Evolutionary conservation across 2,888 invertebrate genomes (phyloP).

Genomic region (Phorcus lineatus): DNA sequence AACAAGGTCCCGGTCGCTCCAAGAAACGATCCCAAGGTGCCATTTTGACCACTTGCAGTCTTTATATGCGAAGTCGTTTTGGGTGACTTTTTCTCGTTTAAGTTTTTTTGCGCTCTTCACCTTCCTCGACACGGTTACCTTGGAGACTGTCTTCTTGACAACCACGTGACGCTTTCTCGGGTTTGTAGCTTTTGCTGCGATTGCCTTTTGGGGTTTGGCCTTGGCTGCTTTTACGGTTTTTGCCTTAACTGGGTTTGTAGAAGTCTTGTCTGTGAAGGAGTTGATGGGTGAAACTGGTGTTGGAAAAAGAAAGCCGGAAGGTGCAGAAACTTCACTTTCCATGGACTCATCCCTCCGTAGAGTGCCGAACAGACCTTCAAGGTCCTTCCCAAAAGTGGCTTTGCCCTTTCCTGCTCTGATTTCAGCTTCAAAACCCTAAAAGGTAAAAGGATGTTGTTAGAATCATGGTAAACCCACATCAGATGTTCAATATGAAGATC

Average conservation of each 20-base stretch:
- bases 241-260: background rate
- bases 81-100: constrained; percentile 50
- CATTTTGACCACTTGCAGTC: constrained; percentile 57
- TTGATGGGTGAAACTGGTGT: background rate
- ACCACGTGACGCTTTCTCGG: background rate
- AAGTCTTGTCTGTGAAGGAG: background rate
- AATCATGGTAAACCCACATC: background rate
- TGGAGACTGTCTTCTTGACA: background rate
- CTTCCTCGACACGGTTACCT: background rate
- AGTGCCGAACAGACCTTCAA: constrained; percentile 61
- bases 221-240: background rate
- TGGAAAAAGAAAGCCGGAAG: background rate
- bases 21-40: constrained; percentile 46
- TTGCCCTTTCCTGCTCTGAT: constrained; percentile 43
- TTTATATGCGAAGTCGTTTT: constrained; percentile 48
- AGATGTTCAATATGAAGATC: too few species aligned
- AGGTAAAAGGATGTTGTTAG: too few species aligned
- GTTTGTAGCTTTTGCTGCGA: background rate
- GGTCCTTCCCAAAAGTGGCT: constrained; percentile 47
- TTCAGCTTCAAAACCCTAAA: constrained; percentile 57
- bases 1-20: background rate
- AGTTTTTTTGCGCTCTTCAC: constrained; percentile 10
- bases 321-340: background rate
- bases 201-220: background rate
- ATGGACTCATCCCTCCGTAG: constrained; percentile 45